These are phyloP conservation scores for Meteorus colon DNA, from an alignment of 2,888 invertebrate species.

Conservation along the genomic window DNA sequence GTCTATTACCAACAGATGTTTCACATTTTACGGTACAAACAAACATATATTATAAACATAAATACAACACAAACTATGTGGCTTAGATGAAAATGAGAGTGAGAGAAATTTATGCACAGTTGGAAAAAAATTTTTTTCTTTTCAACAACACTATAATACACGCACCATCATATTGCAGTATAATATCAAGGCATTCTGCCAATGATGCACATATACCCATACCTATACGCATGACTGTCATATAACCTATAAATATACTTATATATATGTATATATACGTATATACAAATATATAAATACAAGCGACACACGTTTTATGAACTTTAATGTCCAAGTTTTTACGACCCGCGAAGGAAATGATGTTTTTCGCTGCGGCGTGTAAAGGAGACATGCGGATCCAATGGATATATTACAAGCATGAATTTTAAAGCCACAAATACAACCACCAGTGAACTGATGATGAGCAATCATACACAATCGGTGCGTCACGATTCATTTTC, in stretches of 20 bases:
- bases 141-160: neutral
- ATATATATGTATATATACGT: neutral
- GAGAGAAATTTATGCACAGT: conserved; percentile 43
- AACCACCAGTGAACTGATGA: neutral
- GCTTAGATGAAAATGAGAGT: conserved; percentile 31
- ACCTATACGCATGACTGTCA: conserved; percentile 28
- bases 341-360: conserved; percentile 40
- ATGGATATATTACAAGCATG: conserved; percentile 8
- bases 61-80: conserved; percentile 33
- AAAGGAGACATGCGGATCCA: conserved; percentile 11
- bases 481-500: conserved; percentile 10
- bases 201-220: conserved; percentile 17
- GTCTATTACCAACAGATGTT: conserved; percentile 49
- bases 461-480: conserved; percentile 36
- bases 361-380: conserved; percentile 31
- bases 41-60: neutral
- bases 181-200: conserved; percentile 41
- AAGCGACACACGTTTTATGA: conserved; percentile 37
- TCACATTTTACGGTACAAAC: conserved; percentile 33
- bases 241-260: conserved; percentile 42
- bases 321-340: conserved; percentile 44
- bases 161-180: neutral
- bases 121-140: conserved; percentile 25
- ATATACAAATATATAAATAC: neutral
- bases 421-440: conserved; percentile 12